Evolutionary conservation across 2,888 invertebrate species (phyloP).

Genomic region (Dione juno): DNA sequence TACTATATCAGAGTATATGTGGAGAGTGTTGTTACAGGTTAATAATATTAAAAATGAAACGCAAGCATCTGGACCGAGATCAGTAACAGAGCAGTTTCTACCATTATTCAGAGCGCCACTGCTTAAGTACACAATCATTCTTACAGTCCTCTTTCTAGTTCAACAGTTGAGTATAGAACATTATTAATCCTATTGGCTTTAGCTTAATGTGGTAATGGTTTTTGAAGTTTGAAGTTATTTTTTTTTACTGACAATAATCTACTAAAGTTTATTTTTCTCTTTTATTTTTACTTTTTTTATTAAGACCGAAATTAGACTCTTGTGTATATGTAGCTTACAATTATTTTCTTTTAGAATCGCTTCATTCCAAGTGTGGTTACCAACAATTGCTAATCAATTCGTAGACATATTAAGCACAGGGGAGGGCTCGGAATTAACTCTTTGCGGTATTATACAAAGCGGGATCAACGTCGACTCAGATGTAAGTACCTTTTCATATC

Average conservation of each 20-base stretch:
- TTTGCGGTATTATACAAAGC: constrained; percentile 59
- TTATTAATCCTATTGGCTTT: no score
- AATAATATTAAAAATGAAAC: constrained; percentile 59
- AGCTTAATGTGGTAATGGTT: no score
- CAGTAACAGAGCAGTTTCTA: constrained; percentile 68
- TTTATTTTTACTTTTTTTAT: no score
- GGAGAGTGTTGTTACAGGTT: constrained; percentile 53
- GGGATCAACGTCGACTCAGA: constrained; percentile 46
- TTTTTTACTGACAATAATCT: no score
- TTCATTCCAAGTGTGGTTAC: constrained; percentile 66
- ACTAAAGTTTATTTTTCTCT: no score
- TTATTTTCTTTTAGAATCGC: constrained; percentile 44
- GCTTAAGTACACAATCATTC: constrained; percentile 77
- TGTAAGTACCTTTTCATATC: constrained; percentile 44
- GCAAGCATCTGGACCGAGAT: constrained; percentile 53
- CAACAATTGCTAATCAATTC: constrained; percentile 66
- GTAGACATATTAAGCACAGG: constrained; percentile 60
- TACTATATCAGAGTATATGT: neutral
- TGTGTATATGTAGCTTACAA: no score
- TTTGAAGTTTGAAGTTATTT: no score
- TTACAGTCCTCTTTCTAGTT: constrained; percentile 75
- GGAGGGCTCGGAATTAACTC: constrained; percentile 57
- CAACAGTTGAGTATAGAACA: constrained; percentile 83
- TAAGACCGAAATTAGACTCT: no score
- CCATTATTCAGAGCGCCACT: constrained; percentile 80